Conservation (phyloP, 1,140 invertebrate genomes). For the Capitella teleta region DNA sequence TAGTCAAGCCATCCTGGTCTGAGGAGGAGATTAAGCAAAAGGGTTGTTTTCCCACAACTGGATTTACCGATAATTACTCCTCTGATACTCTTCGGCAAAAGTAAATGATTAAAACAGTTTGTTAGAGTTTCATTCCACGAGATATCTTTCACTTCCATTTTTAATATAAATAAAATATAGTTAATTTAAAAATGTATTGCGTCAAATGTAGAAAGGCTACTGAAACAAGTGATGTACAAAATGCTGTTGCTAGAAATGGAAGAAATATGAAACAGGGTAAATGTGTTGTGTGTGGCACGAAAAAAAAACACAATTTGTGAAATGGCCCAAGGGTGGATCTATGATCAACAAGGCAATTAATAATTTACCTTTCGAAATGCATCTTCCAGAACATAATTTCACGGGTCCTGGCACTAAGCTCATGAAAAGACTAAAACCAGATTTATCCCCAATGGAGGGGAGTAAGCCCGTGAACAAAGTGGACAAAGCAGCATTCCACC, state of each 20-base stretch:
- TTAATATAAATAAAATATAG: conserved; percentile 1
- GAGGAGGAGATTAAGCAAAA: not conserved
- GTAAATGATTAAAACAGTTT: not conserved
- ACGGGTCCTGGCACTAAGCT: conserved; percentile 11
- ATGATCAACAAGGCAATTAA: conserved; percentile 3
- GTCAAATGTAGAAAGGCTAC: not conserved
- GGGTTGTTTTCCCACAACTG: conserved; percentile 6
- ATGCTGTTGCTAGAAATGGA: conserved; percentile 2
- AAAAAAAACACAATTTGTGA: conserved; percentile 3
- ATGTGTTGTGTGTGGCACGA: conserved; percentile 3
- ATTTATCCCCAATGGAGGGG: not conserved
- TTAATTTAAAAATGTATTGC: conserved; percentile 6
- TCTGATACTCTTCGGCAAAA: conserved; percentile 1
- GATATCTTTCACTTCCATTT: conserved; percentile 12
- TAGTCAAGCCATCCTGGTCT: not conserved
- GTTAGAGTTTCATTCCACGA: conserved; percentile 9
- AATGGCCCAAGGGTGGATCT: not conserved
- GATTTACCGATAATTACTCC: conserved; percentile 1
- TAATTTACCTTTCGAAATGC: conserved; percentile 13
- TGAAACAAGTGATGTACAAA: conserved; percentile 6
- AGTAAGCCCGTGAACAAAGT: not conserved
- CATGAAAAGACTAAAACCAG: conserved; percentile 4
- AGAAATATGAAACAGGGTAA: not conserved
- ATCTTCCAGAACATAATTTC: conserved; percentile 11
- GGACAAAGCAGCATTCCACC: not conserved